A percentile compares a stretch with the other conserved stretches of the same genome.
These are phyloP conservation scores for Podarcis siculus DNA, from an alignment of 2,797 vertebrate species.

Conservation along the genomic window DNA sequence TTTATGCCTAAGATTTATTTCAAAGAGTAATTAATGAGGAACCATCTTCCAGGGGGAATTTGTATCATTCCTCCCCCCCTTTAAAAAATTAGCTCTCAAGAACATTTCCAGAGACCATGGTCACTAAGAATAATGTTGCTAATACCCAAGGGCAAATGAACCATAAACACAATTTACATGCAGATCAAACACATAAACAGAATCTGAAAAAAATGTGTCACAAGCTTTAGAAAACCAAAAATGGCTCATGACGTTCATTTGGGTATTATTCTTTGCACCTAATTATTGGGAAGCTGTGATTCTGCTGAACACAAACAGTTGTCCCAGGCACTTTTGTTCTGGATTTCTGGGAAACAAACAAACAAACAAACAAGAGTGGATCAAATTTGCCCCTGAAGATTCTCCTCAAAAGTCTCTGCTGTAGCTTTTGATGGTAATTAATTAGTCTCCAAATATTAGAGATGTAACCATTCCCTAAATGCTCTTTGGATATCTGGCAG, in stretches of 20 bases:
- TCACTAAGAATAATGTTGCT: slow-evolving; percentile 59
- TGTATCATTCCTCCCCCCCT: slow-evolving; percentile 30
- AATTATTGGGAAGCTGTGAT: slow-evolving; percentile 6
- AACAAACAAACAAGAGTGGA: neutral
- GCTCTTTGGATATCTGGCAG: neutral
- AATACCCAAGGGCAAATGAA: slow-evolving; percentile 67
- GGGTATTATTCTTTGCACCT: neutral
- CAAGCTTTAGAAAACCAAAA: neutral
- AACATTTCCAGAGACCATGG: slow-evolving; percentile 53
- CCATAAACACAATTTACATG: slow-evolving; percentile 43
- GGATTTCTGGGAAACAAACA: neutral
- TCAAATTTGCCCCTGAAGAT: neutral
- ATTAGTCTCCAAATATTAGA: neutral
- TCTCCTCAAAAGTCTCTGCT: neutral
- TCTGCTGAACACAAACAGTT: neutral
- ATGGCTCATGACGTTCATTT: neutral
- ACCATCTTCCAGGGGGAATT: slow-evolving; percentile 61
- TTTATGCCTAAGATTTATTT: slow-evolving; percentile 64
- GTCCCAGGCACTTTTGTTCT: neutral
- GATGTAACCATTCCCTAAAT: neutral
- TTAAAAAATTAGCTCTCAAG: slow-evolving; percentile 43
- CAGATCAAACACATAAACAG: slow-evolving; percentile 12
- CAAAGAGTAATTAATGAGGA: slow-evolving; percentile 63
- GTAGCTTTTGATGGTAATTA: neutral
- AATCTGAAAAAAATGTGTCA: neutral